These are phyloP conservation scores for Phrynocephalus vlangalii DNA, from an alignment of 2,797 vertebrate genomes.

Conservation along the genomic window DNA sequence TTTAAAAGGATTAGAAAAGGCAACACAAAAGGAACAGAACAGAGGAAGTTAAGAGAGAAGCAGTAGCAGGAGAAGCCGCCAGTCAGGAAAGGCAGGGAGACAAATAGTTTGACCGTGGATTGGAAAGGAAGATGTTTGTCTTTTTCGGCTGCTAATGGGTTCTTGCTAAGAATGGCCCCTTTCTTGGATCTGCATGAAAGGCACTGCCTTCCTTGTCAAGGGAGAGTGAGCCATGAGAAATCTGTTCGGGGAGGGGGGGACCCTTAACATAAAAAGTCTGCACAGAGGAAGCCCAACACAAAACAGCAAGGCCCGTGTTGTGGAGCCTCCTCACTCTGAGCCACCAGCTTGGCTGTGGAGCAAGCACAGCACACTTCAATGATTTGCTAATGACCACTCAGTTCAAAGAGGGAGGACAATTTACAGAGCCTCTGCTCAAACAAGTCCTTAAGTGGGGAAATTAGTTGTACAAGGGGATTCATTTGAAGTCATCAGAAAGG, in stretches of 20 bases:
- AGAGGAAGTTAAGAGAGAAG: slow-evolving; percentile 43
- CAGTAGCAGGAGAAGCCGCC: slow-evolving; percentile 59
- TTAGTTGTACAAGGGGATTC: neutral
- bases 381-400: neutral
- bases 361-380: neutral
- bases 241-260: neutral
- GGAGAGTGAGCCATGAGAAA: slow-evolving; percentile 20
- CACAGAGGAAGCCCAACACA: neutral
- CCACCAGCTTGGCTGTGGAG: neutral
- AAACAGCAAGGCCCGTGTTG: neutral
- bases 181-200: neutral
- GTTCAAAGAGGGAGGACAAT: neutral
- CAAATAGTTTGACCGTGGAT: neutral
- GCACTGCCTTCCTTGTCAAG: neutral
- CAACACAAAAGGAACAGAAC: slow-evolving; percentile 49
- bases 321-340: neutral
- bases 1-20: slow-evolving; percentile 48
- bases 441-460: neutral
- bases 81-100: slow-evolving; percentile 31
- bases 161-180: neutral
- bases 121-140: neutral
- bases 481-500: neutral
- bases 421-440: accelerated
- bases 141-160: slow-evolving; percentile 12
- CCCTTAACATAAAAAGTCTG: neutral